Conservation (phyloP, 2,888 invertebrate species). For the Microplitis deprimator region DNA sequence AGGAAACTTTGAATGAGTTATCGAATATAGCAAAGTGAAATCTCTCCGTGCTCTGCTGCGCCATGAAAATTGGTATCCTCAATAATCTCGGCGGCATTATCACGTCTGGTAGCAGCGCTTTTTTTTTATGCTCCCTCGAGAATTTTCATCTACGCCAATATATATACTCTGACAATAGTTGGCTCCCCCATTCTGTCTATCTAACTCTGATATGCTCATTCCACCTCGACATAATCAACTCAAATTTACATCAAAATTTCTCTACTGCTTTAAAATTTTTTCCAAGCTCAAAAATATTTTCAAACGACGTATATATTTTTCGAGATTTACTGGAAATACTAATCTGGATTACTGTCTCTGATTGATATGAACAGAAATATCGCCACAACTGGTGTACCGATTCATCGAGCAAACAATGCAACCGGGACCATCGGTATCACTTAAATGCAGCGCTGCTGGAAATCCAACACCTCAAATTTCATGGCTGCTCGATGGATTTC, state of each 20-base stretch:
- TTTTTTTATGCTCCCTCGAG: slow-evolving; percentile 1
- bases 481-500: slow-evolving; percentile 92
- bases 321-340: neutral
- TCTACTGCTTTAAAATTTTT: slow-evolving; percentile 2
- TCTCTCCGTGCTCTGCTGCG: neutral
- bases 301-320: neutral
- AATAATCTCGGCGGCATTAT: slow-evolving; percentile 26
- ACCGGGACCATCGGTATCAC: slow-evolving; percentile 90
- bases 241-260: neutral
- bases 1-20: slow-evolving; percentile 1
- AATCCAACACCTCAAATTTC: slow-evolving; percentile 94
- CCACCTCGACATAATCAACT: slow-evolving; percentile 14
- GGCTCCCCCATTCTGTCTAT: neutral
- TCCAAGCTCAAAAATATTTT: neutral
- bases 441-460: slow-evolving; percentile 95
- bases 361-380: slow-evolving; percentile 68
- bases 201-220: neutral
- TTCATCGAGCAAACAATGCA: slow-evolving; percentile 93
- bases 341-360: too few relatives aligned
- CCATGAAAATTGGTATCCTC: slow-evolving; percentile 24
- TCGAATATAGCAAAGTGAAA: neutral
- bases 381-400: slow-evolving; percentile 86
- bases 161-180: slow-evolving; percentile 7
- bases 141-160: slow-evolving; percentile 13
- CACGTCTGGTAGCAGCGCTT: neutral